These are phyloP conservation scores for Spilosoma lubricipeda DNA, from an alignment of 2,888 invertebrate genomes.

Conservation along the genomic window DNA sequence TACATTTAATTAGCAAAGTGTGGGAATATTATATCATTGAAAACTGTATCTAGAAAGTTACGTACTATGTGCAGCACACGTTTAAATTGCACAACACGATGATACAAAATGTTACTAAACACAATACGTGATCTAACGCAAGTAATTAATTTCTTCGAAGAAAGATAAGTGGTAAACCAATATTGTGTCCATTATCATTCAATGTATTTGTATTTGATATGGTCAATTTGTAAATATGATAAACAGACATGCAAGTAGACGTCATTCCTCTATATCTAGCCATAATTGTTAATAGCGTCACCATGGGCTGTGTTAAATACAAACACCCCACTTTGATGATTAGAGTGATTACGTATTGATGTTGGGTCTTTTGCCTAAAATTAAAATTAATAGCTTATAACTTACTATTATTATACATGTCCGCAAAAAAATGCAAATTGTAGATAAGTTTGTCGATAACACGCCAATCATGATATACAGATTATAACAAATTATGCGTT, in stretches of 20 bases:
- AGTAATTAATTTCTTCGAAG: slow-evolving; percentile 61
- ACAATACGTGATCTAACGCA: slow-evolving; percentile 43
- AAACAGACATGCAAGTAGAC: slow-evolving; percentile 32
- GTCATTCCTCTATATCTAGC: slow-evolving; percentile 35
- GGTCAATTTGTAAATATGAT: slow-evolving; percentile 53
- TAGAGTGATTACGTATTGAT: not conserved
- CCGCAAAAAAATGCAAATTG: not conserved
- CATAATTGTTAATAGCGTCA: not conserved
- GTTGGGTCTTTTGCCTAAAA: not conserved
- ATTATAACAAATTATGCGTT: not conserved
- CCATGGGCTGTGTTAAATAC: not conserved
- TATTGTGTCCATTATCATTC: slow-evolving; percentile 54
- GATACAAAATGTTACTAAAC: slow-evolving; percentile 26
- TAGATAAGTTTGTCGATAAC: not conserved
- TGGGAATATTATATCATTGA: slow-evolving; percentile 20
- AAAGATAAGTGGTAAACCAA: slow-evolving; percentile 59
- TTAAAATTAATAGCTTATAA: not conserved
- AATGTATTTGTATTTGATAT: slow-evolving; percentile 58
- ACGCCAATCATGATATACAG: not conserved
- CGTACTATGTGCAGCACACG: slow-evolving; percentile 14
- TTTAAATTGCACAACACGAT: slow-evolving; percentile 24
- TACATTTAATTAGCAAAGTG: slow-evolving; percentile 19
- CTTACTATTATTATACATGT: not conserved
- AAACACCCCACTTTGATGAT: not conserved
- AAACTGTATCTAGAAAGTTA: slow-evolving; percentile 20